A percentile compares a stretch with the other conserved stretches of the same genome.
phyloP scores from a whole-genome alignment of 2,888 invertebrate species.

The Ochropacha duplaris region DNA sequence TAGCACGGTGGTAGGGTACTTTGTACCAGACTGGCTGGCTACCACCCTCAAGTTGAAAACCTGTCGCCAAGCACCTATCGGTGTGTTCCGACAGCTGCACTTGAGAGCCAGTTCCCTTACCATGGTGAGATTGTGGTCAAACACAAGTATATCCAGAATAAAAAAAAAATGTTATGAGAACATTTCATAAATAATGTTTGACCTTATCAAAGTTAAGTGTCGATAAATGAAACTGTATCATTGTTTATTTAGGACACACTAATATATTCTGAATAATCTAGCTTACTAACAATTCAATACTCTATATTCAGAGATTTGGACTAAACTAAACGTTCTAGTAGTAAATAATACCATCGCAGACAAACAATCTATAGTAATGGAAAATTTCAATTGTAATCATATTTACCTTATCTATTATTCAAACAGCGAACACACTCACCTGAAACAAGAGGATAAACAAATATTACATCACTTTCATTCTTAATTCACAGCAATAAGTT shows the following conservation, averaged over 20 bases:
- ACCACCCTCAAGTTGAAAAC: no score
- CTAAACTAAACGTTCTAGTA: not conserved
- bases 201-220: not conserved
- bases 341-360: not conserved
- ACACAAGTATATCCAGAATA: no score
- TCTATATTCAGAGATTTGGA: not conserved
- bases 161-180: no score
- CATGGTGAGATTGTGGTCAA: no score
- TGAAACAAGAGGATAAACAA: constrained; percentile 23
- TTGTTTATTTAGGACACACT: not conserved
- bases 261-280: not conserved
- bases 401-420: not conserved
- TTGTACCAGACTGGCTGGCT: no score
- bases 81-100: no score
- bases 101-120: no score
- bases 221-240: not conserved
- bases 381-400: not conserved
- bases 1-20: no score
- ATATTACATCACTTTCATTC: not conserved
- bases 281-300: not conserved
- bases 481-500: not conserved
- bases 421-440: constrained; percentile 19
- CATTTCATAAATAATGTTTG: not conserved
- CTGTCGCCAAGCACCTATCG: no score
- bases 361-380: not conserved